phyloP scores from a whole-genome alignment of 2,797 vertebrate species.

The Pseudochirops cupreus region DNA sequence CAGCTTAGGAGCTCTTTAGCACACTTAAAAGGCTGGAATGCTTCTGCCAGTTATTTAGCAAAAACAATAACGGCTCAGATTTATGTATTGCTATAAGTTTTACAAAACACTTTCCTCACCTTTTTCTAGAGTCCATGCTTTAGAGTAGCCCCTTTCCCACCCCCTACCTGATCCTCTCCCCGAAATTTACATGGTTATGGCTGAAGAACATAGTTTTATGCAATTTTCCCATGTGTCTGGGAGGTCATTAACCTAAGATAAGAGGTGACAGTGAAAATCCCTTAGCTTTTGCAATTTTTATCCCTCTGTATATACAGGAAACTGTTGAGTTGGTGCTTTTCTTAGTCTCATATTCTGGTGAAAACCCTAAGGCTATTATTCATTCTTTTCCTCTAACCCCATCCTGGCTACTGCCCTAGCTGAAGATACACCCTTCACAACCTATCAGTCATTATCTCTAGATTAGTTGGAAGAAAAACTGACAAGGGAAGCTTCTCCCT shows the following conservation, averaged over 20 bases:
- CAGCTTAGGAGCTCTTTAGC: background rate
- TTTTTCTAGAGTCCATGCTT: background rate
- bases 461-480: background rate
- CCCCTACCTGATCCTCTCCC: background rate
- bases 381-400: conserved; percentile 14
- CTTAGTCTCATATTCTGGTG: background rate
- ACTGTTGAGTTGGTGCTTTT: conserved; percentile 4
- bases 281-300: conserved; percentile 19
- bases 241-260: conserved; percentile 17
- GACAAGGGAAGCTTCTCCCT: background rate
- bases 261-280: conserved; percentile 9
- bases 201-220: background rate
- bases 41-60: background rate
- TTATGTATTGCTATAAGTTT: background rate
- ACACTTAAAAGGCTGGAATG: background rate
- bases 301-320: background rate
- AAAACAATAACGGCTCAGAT: background rate
- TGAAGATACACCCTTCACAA: conserved; percentile 44
- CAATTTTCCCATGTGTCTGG: background rate
- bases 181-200: background rate
- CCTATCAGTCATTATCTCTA: background rate
- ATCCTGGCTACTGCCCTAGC: background rate
- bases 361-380: conserved; percentile 53
- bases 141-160: background rate
- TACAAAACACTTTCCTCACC: background rate